phyloP scores from a whole-genome alignment of 2,888 invertebrate genomes.

The Eupithecia tripunctaria region DNA sequence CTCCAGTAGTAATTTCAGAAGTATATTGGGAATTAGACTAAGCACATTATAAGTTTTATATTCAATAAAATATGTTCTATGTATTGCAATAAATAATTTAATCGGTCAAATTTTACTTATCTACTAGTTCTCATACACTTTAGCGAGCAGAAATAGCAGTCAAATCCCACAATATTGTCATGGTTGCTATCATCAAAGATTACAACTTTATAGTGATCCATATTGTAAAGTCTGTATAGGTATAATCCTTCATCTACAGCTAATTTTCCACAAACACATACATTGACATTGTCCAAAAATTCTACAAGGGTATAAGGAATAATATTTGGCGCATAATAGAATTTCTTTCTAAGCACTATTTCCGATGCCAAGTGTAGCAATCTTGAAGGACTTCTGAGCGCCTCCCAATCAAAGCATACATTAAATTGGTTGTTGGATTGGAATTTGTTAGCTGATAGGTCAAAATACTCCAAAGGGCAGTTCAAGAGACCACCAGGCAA shows the following conservation, averaged over 20 bases:
- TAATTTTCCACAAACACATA: conserved; percentile 86
- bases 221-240: conserved; percentile 64
- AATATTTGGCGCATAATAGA: conserved; percentile 82
- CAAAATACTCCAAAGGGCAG: conserved; percentile 80
- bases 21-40: too few species aligned
- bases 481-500: conserved; percentile 86
- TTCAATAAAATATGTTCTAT: too few species aligned
- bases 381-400: conserved; percentile 74
- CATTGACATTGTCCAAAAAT: conserved; percentile 85
- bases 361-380: conserved; percentile 84
- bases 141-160: conserved; percentile 86
- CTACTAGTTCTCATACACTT: conserved; percentile 67
- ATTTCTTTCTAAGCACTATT: conserved; percentile 78
- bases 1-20: too few species aligned
- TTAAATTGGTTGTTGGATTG: conserved; percentile 41
- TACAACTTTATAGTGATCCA: conserved; percentile 69
- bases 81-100: conserved; percentile 29
- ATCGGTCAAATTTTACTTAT: conserved; percentile 15
- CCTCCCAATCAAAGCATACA: conserved; percentile 44
- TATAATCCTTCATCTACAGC: conserved; percentile 65
- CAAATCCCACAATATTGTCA: conserved; percentile 75
- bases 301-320: conserved; percentile 85
- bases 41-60: too few species aligned
- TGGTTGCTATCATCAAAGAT: conserved; percentile 67
- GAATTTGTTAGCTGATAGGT: conserved; percentile 85